phyloP scores from a whole-genome alignment of 2,113 vertebrate species.

The Oreochromis tanganicae region DNA sequence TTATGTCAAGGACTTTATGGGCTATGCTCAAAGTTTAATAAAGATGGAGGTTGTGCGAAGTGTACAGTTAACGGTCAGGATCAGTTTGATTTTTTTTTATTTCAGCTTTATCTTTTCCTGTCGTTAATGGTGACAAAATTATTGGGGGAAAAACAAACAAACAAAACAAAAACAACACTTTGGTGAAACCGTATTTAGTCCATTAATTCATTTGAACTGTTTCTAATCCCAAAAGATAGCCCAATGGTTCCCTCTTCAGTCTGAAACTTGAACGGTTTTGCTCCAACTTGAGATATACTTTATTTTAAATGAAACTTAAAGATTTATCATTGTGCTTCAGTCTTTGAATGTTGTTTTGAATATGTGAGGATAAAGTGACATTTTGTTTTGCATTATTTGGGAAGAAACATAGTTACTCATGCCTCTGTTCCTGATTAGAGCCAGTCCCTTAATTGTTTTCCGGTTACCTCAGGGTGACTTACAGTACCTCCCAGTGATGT shows the following conservation, averaged over 20 bases:
- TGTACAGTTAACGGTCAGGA: neutral
- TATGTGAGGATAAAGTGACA: neutral
- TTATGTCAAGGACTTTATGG: neutral
- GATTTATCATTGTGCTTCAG: neutral
- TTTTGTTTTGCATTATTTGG: neutral
- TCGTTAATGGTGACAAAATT: neutral
- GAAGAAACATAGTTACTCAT: neutral
- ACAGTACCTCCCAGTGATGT: constrained; percentile 36
- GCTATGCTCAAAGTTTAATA: constrained; percentile 15
- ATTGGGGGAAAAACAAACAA: neutral
- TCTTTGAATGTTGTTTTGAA: neutral
- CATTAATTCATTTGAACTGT: neutral
- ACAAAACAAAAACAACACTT: neutral
- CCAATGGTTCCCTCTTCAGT: neutral
- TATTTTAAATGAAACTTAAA: neutral
- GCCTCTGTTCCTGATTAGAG: constrained; percentile 4
- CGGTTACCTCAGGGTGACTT: neutral
- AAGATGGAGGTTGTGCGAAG: neutral
- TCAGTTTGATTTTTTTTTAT: neutral
- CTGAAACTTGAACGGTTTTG: neutral
- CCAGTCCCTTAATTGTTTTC: neutral
- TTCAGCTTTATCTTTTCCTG: neutral
- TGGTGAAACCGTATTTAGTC: neutral
- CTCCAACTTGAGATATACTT: neutral
- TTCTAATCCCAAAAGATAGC: neutral